Evolutionary conservation across 2,113 vertebrate species (phyloP), one percentile per base, ranked within the genome.

Genomic region (Hemibagrus wyckioides): DNA sequence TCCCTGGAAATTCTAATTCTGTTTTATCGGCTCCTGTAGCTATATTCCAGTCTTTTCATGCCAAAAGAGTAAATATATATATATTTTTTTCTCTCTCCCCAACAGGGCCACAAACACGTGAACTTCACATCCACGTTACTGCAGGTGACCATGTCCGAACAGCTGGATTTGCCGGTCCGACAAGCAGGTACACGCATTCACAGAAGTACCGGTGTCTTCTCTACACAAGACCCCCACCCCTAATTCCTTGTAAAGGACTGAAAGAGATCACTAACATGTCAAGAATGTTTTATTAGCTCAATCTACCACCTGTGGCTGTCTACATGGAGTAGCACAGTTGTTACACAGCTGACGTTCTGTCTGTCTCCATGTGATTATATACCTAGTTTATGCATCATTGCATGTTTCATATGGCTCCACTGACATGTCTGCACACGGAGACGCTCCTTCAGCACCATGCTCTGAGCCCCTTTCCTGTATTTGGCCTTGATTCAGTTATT

Each of bases 121-220:
- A 99, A 97, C 95, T 99, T 99, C 94, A 96, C 98, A 93, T 98
- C 98, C 89, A 97, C 97, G 83, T 93, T 99, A 93, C 97, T 99
- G 92, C 97, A 97, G 90, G 96, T 99, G 91, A 99, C 98, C 92
- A 99, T 99, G 98, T 97, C 98, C 3, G 97, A 99, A 87, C 97
- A 99, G 92, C 94, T 99, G 96, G 98, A 99, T 95, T 95, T 99
- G 94, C 97, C 97, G 89, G 97, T 99, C 90, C 97, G 98, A 91
- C 98, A 99, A 95, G 98, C 98, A 97, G 98, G 98, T 97, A 95
- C 94, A 95, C 93, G 2, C 63, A 25, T n/a, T 82, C 11, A 14
- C 33, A 57, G 33, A 39, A 36, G 79, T 25, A 25, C 48, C 76
- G 4, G 14, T 19, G 48, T 23, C 77, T 81, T 30, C 2, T 28